These are phyloP conservation scores for Formica exsecta DNA, from an alignment of 1,140 invertebrate genomes.

Conservation along the genomic window DNA sequence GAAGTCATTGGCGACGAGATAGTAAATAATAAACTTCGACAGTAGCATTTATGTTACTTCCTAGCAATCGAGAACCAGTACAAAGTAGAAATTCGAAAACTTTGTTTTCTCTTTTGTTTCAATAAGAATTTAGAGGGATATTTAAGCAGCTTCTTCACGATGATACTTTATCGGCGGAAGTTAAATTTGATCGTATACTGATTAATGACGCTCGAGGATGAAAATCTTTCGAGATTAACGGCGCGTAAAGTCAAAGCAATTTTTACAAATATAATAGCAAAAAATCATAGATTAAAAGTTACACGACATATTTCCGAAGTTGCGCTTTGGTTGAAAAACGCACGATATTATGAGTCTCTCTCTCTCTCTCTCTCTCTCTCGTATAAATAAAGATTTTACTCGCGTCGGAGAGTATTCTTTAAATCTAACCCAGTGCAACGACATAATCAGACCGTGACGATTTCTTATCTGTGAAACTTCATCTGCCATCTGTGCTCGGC, in stretches of 20 bases:
- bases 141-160: neutral
- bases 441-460: conserved; percentile 63
- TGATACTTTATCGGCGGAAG: neutral
- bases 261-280: neutral
- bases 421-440: neutral
- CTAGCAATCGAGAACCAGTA: conserved; percentile 16
- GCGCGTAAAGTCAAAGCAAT: neutral
- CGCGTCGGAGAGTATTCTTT: neutral
- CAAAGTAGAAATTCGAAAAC: conserved; percentile 30
- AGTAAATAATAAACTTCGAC: conserved; percentile 16
- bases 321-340: neutral
- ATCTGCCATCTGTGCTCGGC: neutral
- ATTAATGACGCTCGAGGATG: neutral
- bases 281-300: neutral
- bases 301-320: neutral
- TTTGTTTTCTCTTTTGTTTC: conserved; percentile 13
- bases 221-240: neutral
- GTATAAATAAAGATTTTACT: neutral
- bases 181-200: neutral
- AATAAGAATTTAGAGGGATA: neutral
- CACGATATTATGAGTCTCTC: neutral
- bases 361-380: too few species aligned
- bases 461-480: conserved; percentile 25
- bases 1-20: conserved; percentile 15
- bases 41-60: conserved; percentile 6